Conservation (phyloP, 1,140 invertebrate species). For the Orchestia grillus region DNA sequence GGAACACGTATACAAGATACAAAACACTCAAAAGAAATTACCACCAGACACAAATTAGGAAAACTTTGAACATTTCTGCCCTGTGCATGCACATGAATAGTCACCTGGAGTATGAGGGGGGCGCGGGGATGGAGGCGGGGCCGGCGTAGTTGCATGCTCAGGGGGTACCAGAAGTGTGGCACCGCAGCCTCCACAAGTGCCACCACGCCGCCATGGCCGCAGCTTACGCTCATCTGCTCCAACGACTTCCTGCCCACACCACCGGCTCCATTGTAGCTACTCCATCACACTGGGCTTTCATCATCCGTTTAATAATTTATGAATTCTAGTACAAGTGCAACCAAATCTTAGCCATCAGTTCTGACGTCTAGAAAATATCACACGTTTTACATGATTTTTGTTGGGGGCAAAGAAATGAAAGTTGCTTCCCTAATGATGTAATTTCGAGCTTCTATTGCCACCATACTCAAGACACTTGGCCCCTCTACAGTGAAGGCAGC, state of each 20-base stretch:
- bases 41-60: slow-evolving; percentile 58
- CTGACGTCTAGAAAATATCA: background rate
- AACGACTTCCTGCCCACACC: slow-evolving; percentile 24
- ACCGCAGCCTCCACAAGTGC: slow-evolving; percentile 59
- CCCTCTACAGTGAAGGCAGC: too few species aligned
- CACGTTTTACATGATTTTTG: background rate
- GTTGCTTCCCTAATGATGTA: background rate
- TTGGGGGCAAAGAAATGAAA: background rate
- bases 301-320: too few species aligned
- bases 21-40: slow-evolving; percentile 58
- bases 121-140: slow-evolving; percentile 59
- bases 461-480: background rate
- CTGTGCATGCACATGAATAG: background rate
- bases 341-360: background rate
- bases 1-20: too few species aligned
- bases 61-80: too few species aligned
- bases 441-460: background rate
- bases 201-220: slow-evolving; percentile 55
- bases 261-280: background rate
- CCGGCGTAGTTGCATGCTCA: slow-evolving; percentile 59
- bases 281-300: background rate
- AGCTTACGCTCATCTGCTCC: slow-evolving; percentile 56
- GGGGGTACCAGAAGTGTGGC: slow-evolving; percentile 63
- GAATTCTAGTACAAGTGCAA: too few species aligned
- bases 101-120: slow-evolving; percentile 60